Evolutionary conservation across 2,888 invertebrate species (phyloP), one percentile per base, ranked within the genome.

Genomic region (Tinea pellionella): DNA sequence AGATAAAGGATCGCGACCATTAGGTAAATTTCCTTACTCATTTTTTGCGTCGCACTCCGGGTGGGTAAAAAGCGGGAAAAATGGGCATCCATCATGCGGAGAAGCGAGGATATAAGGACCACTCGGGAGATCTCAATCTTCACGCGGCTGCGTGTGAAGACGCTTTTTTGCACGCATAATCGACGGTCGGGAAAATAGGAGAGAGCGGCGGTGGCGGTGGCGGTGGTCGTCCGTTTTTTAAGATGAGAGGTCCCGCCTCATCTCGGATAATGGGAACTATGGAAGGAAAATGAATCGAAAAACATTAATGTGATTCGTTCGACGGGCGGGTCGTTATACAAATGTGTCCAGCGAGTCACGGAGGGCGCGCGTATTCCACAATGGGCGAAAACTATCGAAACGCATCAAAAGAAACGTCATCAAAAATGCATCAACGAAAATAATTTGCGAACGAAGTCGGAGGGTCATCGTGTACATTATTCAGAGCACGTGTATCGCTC

Each of bases 21-120:
- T 87, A 87, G 86, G 86, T 84, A 87, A 87, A 87, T 87, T 87
- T 87, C 82, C 86, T 85, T 81, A 84, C 85, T 80, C 85, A 84
- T 85, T 87, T 86, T 86, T 86, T 80, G 78, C 79, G 81, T 76
- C 81, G 83, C 84, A 78, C 86, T 81, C 84, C 78, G 74, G 65
- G 61, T 53, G 72, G 65, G 77, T 78, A 78, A 79, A 80, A 79
- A 78, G 73, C 70, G 73, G 75, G 77, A 73, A 75, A n/a, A 74
- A 73, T 67, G 71, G 69, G 72, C 79, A 86, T 87, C 80, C 80
- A 79, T 86, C 87, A 83, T 74, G 80, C 71, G 60, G 58, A 55
- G 60, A 29, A 60, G 63, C 61, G 63, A 62, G 61, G 61, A 47
- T 16, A 41, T 24, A 53, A 18, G 55, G 55, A n/a, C 6, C 62